phyloP scores from a whole-genome alignment of 2,797 vertebrate species.

The Telmatherina bonti region DNA sequence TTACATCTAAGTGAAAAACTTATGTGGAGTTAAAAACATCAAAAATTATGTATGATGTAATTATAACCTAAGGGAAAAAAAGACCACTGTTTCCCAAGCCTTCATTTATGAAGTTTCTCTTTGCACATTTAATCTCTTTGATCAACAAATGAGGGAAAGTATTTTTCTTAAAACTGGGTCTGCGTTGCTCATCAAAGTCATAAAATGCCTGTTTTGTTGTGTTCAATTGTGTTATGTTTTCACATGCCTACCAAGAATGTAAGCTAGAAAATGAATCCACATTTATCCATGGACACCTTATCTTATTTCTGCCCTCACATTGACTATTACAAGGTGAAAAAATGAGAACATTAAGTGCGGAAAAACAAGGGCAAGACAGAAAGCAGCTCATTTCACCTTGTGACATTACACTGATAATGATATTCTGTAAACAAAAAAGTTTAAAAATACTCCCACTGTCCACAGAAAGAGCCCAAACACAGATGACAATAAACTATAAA shows the following conservation, averaged over 20 bases:
- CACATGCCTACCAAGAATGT: not conserved
- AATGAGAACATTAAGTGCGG: not conserved
- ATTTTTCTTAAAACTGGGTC: not conserved
- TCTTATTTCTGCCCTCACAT: not conserved
- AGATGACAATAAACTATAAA: slow-evolving; percentile 7
- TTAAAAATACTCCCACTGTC: slow-evolving; percentile 7
- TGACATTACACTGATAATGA: slow-evolving; percentile 6
- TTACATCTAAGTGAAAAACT: slow-evolving; percentile 1
- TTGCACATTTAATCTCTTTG: slow-evolving; percentile 22
- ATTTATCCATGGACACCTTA: not conserved
- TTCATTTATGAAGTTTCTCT: not conserved
- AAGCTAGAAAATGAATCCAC: not conserved
- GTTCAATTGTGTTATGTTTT: not conserved
- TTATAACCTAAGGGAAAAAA: not conserved
- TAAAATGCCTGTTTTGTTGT: not conserved
- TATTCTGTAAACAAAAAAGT: not conserved
- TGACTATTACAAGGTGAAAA: not conserved
- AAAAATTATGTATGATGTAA: not conserved
- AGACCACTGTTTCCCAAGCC: not conserved
- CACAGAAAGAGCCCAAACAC: slow-evolving; percentile 3
- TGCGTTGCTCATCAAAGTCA: not conserved
- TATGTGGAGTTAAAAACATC: not conserved
- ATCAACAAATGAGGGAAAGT: not conserved
- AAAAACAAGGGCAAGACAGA: slow-evolving; percentile 5
- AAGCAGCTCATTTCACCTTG: not conserved